Conservation (phyloP, 2,113 vertebrate species). For the Carollia perspicillata region DNA sequence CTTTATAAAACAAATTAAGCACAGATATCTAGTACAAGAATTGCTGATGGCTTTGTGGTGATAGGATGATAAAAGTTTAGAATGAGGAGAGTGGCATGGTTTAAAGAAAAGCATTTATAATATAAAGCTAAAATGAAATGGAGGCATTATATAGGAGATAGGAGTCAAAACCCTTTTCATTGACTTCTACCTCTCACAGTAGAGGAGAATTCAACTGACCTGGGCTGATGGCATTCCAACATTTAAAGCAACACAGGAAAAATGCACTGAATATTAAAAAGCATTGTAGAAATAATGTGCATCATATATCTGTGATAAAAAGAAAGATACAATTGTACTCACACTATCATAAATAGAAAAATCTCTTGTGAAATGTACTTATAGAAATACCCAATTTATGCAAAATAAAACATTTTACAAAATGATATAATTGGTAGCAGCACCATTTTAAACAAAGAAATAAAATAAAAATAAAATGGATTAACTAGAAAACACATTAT, state of each 20-base stretch:
- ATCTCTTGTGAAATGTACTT: constrained; percentile 8
- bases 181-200: background rate
- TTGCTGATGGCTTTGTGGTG: background rate
- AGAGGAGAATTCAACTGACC: background rate
- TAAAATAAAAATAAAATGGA: constrained; percentile 36
- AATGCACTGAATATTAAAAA: constrained; percentile 2
- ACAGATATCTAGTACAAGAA: background rate
- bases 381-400: background rate
- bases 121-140: background rate
- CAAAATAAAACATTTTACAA: background rate
- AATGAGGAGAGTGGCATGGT: background rate
- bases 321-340: background rate
- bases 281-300: background rate
- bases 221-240: background rate
- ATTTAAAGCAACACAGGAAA: constrained; percentile 22
- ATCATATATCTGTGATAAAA: background rate
- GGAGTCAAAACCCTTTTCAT: background rate
- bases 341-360: constrained; percentile 17
- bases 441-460: constrained; percentile 19
- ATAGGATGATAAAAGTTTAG: background rate
- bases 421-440: background rate
- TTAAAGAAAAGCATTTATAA: background rate
- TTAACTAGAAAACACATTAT: constrained; percentile 25
- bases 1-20: constrained; percentile 15
- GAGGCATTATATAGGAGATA: background rate